Evolutionary conservation across 1,140 invertebrate species (phyloP).

Genomic region (Nephotettix cincticeps): DNA sequence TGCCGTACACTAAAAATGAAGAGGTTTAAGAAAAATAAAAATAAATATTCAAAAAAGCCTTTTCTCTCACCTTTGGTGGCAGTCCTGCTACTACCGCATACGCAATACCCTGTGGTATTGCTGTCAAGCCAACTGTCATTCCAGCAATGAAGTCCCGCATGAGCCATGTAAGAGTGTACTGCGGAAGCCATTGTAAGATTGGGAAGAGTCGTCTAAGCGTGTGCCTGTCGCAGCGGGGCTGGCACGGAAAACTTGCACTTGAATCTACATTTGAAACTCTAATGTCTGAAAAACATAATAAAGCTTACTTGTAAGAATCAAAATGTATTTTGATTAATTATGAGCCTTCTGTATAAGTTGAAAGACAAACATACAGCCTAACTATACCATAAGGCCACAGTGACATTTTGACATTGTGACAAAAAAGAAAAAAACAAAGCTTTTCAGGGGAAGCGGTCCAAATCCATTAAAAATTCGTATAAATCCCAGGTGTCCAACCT

Average conservation of each 20-base stretch:
- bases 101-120: constrained; percentile 73
- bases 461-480: too few relatives aligned
- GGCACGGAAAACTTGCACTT: neutral
- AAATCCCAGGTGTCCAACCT: too few relatives aligned
- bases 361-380: too few relatives aligned
- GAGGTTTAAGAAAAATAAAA: too few relatives aligned
- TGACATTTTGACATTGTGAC: too few relatives aligned
- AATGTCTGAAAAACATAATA: neutral
- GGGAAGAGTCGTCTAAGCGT: constrained; percentile 45
- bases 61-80: constrained; percentile 59
- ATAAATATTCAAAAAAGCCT: constrained; percentile 2
- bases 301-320: too few relatives aligned
- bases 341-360: too few relatives aligned
- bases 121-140: constrained; percentile 55
- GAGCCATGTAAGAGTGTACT: constrained; percentile 47
- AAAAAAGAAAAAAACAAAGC: too few relatives aligned
- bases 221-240: neutral
- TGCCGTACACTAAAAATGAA: too few relatives aligned
- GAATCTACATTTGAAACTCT: neutral
- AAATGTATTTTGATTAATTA: too few relatives aligned
- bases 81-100: constrained; percentile 74
- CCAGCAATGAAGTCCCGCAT: constrained; percentile 56
- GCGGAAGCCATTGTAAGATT: constrained; percentile 51
- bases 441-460: too few relatives aligned
- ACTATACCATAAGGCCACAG: too few relatives aligned